Percentiles rank a stretch among this genome's conserved stretches.
Conservation (phyloP, 2,113 vertebrate species). For the Peucedramus taeniatus region DNA sequence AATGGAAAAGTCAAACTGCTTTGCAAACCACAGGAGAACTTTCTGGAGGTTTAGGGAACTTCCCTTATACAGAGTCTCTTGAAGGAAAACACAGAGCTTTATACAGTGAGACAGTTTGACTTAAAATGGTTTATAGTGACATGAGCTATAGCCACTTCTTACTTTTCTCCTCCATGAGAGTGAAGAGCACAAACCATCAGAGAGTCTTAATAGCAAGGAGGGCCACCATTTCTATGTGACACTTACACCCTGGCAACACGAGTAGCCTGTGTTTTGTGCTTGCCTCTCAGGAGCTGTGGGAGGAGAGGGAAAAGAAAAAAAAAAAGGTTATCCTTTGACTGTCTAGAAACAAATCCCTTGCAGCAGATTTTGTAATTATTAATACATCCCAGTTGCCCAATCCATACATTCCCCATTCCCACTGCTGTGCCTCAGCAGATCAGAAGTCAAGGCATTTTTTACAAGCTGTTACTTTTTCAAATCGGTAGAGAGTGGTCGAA, state of each 20-base stretch:
- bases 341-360: not conserved
- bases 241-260: not conserved
- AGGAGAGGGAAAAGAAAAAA: not conserved
- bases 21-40: not conserved
- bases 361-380: not conserved
- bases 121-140: not conserved
- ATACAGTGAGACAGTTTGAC: not conserved
- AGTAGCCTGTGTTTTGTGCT: not conserved
- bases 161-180: not conserved
- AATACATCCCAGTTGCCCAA: not conserved
- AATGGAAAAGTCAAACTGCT: not conserved
- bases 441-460: not conserved
- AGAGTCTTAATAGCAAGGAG: not conserved
- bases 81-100: not conserved
- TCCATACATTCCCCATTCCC: not conserved
- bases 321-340: not conserved
- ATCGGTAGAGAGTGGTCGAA: rapidly evolving
- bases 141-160: not conserved
- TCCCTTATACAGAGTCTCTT: not conserved
- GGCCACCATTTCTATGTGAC: not conserved
- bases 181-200: not conserved
- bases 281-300: not conserved
- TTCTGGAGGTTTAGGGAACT: not conserved
- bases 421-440: not conserved
- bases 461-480: not conserved